A percentile compares a stretch with the other conserved stretches of the same genome.
phyloP scores from a whole-genome alignment of 2,888 invertebrate genomes.

The Lasioglossum lativentre region DNA sequence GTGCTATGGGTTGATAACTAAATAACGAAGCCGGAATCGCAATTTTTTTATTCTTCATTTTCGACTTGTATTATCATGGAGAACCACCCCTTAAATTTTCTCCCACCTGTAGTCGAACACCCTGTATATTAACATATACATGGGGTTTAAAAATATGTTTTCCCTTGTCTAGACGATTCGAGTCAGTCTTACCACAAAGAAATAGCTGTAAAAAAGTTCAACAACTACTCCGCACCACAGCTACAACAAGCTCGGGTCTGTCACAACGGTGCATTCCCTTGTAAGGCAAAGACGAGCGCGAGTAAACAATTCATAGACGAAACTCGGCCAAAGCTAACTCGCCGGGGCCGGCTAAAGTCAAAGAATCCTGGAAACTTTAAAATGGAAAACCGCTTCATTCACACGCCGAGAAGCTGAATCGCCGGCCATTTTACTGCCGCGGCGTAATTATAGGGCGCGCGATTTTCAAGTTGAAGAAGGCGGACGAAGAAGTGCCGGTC shows the following conservation, averaged over 20 bases:
- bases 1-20: too few relatives aligned
- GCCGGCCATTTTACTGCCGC: conserved; percentile 34
- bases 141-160: too few relatives aligned
- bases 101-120: too few relatives aligned
- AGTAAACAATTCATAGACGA: background rate
- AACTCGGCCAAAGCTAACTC: background rate
- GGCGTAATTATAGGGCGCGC: conserved; percentile 58
- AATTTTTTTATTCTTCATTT: too few relatives aligned
- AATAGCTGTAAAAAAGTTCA: background rate
- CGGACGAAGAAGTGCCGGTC: background rate
- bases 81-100: too few relatives aligned
- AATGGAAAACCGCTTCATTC: conserved; percentile 21
- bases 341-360: background rate
- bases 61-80: too few relatives aligned
- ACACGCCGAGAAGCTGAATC: conserved; percentile 33
- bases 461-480: conserved; percentile 13
- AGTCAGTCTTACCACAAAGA: too few relatives aligned
- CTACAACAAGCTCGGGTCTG: background rate
- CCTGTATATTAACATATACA: too few relatives aligned
- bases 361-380: conserved; percentile 21
- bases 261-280: background rate
- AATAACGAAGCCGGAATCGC: too few relatives aligned
- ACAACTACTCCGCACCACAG: background rate
- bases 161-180: too few relatives aligned
- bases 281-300: background rate